Base-by-base conservation (phyloP, 2,888 invertebrate genomes). In the Perizoma affinitatum region DNA sequence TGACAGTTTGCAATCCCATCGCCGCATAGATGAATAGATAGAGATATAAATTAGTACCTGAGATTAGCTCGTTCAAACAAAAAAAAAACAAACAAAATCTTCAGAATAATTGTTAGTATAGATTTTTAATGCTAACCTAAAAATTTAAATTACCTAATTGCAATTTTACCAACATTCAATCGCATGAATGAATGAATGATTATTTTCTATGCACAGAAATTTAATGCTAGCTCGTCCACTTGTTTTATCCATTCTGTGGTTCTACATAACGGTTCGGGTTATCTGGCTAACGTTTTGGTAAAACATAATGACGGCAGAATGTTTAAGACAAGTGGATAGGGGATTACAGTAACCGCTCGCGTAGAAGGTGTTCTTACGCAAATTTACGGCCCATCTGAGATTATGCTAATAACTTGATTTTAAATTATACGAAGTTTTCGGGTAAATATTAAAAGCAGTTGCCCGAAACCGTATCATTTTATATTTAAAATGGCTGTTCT, bases 271-370 rank as follows among this genome's bases (percentile, higher is more conserved):
- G 70, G 72, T 67, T 61, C 61, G 69, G 72, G 72, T 67, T 75
- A 71, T 73, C 70, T 61, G 59, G 62, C 66, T 65, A 69, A 67
- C 71, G 65, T 75, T 75, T 72, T 71, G 70, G 72, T 70, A 72
- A 76, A 74, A 73, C 72, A 72, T 79, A 80, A 80, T 76, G 76
- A 74, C 70, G 66, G 69, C 69, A 72, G 72, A 75, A 79, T 76
- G 75, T 74, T 75, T 71, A 53, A 60, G 66, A 61, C 74, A 68
- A 71, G 68, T 71, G 71, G 71, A 68, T 70, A 74, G 75, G 71
- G 75, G 70, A 75, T 78, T 69, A 69, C 66, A 68, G 65, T 64
- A 67, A 68, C 67, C 61, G 60, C 61, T 64, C 58, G 63, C 65
- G 55, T 65, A 61, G 55, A 67, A 65, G 63, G 63, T 64, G 68